Conservation (phyloP, 2,113 vertebrate species). For the Micronycteris hirsuta region DNA sequence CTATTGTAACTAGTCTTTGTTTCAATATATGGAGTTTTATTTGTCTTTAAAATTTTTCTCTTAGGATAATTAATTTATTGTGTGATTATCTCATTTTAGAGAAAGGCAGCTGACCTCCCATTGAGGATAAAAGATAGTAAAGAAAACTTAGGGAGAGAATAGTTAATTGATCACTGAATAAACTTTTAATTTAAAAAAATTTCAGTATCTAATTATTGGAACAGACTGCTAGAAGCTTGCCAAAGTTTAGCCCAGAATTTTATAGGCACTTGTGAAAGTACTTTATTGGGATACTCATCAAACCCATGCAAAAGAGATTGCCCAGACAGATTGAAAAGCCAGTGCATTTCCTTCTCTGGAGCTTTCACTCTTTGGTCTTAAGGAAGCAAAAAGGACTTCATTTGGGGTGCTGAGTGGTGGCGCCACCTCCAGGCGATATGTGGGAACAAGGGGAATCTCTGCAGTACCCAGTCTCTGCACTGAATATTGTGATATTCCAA, state of each 20-base stretch:
- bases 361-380: not conserved
- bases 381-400: not conserved
- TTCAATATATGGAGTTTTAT: not conserved
- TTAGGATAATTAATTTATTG: not conserved
- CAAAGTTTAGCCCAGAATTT: not conserved
- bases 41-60: not conserved
- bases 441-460: not conserved
- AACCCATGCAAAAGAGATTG: not conserved
- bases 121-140: not conserved
- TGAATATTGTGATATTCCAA: not conserved
- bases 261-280: not conserved
- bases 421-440: accelerated
- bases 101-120: not conserved
- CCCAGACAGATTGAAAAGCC: not conserved
- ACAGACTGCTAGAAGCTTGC: not conserved
- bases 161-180: not conserved
- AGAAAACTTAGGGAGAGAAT: not conserved
- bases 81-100: not conserved
- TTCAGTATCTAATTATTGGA: not conserved
- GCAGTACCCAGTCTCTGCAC: not conserved
- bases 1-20: not conserved
- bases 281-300: not conserved
- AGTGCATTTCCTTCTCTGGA: too few relatives aligned
- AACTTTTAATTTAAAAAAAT: not conserved
- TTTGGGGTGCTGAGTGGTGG: not conserved